Conservation (phyloP, 2,888 invertebrate species). For the Lasioglossum malachurum region DNA sequence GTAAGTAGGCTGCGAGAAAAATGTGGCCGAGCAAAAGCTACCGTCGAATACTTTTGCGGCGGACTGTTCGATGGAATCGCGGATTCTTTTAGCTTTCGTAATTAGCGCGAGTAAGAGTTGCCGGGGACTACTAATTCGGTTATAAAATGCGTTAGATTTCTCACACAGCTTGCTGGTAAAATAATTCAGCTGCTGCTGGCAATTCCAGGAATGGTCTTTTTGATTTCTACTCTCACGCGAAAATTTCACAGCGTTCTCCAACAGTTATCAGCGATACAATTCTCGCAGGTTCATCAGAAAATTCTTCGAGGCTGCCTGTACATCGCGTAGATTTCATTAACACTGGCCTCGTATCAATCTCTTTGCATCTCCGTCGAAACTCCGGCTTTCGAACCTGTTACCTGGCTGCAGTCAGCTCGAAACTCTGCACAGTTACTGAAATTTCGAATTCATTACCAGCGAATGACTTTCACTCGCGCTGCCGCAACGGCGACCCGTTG, state of each 20-base stretch:
- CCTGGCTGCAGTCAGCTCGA: constrained; percentile 27
- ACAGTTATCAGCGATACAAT: background rate
- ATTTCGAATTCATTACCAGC: constrained; percentile 76
- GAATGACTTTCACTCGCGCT: constrained; percentile 76
- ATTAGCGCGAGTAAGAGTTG: background rate
- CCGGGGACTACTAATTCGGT: background rate
- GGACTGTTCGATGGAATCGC: background rate
- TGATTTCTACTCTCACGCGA: background rate
- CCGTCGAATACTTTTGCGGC: background rate
- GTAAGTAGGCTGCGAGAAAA: background rate
- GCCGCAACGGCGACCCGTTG: constrained; percentile 17
- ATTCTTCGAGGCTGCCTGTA: background rate
- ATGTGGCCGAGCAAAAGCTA: background rate
- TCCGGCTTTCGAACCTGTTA: constrained; percentile 43
- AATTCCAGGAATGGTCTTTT: background rate
- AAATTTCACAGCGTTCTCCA: background rate
- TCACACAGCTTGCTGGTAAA: background rate
- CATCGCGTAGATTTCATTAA: background rate
- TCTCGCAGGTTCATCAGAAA: background rate
- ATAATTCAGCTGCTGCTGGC: background rate
- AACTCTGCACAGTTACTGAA: constrained; percentile 66
- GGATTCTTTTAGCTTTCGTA: background rate
- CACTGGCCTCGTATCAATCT: background rate
- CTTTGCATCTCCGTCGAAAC: constrained; percentile 14
- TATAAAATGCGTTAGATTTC: constrained; percentile 2